A percentile compares a stretch with the other conserved stretches of the same genome.
These are phyloP conservation scores for Xenopus petersii DNA, from an alignment of 2,797 vertebrate species.

Conservation along the genomic window DNA sequence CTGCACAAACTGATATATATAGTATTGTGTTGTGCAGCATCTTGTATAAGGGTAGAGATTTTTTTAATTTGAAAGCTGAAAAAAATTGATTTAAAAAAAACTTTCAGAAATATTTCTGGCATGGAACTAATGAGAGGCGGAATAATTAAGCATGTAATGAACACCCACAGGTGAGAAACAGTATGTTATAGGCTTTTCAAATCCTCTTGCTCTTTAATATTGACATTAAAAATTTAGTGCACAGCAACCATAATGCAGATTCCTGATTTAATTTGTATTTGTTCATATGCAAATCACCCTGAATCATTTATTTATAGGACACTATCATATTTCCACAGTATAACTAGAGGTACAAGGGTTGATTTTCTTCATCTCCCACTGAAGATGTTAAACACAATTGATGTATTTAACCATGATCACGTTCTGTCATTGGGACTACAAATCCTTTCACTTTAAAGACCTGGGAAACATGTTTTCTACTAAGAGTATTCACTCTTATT, in stretches of 20 bases:
- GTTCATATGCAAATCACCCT: constrained; percentile 21
- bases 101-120: constrained; percentile 13
- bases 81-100: not conserved
- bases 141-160: constrained; percentile 30
- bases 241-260: not conserved
- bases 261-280: constrained; percentile 6
- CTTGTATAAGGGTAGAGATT: too few species aligned
- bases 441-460: too few species aligned
- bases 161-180: constrained; percentile 28
- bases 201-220: not conserved
- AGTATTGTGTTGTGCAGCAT: not conserved
- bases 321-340: not conserved
- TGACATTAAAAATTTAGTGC: constrained; percentile 17
- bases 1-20: constrained; percentile 18
- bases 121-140: constrained; percentile 26
- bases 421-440: too few species aligned
- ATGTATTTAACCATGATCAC: too few species aligned
- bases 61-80: too few species aligned
- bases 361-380: not conserved
- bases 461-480: too few species aligned
- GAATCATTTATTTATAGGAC: constrained; percentile 24
- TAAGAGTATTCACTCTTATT: too few species aligned
- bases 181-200: constrained; percentile 8
- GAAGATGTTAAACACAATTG: too few species aligned
- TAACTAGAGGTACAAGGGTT: constrained; percentile 2